Percentiles rank a stretch among this genome's conserved stretches.
Conservation (phyloP, 2,797 vertebrate species). For the Sebastes hubbsi region DNA sequence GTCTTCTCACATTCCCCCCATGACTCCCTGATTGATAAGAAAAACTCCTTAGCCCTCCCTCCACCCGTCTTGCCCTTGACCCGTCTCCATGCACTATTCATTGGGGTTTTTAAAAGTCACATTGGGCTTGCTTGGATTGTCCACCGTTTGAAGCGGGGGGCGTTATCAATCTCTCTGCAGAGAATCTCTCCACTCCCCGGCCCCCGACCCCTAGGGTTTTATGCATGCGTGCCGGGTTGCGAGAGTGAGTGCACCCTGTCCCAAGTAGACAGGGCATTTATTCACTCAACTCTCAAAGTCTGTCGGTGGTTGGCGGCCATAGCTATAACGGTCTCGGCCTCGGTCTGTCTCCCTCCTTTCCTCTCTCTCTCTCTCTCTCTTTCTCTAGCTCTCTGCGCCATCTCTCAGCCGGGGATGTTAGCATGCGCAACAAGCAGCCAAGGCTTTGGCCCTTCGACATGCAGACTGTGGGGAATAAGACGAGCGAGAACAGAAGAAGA, state of each 20-base stretch:
- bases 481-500: conserved; percentile 62
- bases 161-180: conserved; percentile 83
- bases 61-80: conserved; percentile 79
- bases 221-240: conserved; percentile 77
- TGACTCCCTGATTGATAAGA: conserved; percentile 82
- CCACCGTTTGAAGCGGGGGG: conserved; percentile 71
- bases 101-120: conserved; percentile 81
- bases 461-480: conserved; percentile 75
- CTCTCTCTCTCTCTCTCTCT: conserved; percentile 37
- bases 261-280: conserved; percentile 80
- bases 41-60: conserved; percentile 75
- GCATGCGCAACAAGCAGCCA: conserved; percentile 77
- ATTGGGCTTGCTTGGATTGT: conserved; percentile 80
- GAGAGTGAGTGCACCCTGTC: conserved; percentile 78
- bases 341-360: conserved; percentile 59
- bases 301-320: conserved; percentile 72
- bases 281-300: conserved; percentile 79
- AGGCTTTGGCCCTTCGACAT: conserved; percentile 77
- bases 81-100: conserved; percentile 81
- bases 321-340: conserved; percentile 62
- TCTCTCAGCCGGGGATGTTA: conserved; percentile 68
- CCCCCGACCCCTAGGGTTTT: conserved; percentile 75
- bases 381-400: conserved; percentile 49
- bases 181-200: conserved; percentile 65
- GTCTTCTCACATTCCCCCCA: conserved; percentile 72